Base-by-base conservation (phyloP, 2,797 vertebrate species). In the Chloroceryle inda region DNA sequence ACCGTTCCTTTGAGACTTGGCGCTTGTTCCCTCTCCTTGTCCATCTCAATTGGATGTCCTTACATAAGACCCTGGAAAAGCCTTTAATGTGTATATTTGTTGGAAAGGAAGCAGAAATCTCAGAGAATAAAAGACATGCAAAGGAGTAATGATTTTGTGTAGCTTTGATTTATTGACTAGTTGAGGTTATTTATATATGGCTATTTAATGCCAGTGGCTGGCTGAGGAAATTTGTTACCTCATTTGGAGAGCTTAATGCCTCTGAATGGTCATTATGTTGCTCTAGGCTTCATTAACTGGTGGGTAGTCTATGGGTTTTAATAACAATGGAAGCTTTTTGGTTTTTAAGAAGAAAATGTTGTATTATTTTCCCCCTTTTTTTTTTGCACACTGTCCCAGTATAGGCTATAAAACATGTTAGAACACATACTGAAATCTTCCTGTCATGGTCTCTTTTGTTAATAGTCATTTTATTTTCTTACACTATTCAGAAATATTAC, bases 161-260 rank as follows among this genome's bases (percentile, higher is more conserved):
- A 64, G 62, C 61, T 93, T 90, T 93, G 77, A 95, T 95, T 92
- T 92, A 95, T 92, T 63, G 85, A 73, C 49, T 55, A 53, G 73
- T 33, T 74, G 67, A 84, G 67, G 44, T 85, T 73, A 68, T 29
- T 40, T 67, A 33, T 29, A 23, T 37, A 79, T 64, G 27, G 75
- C 49, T 94, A 78, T 81, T 94, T 84, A 88, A 95, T 20, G 59
- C 26, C 67, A 68, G 58, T 88, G 85, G 40, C 61, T 92, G 68
- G 38, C 58, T 88, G 63, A 89, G 66, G 33, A 94, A 66, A 92
- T 91, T 42, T 84, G 73, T 71, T 86, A 56, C 47, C 52, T 73
- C 66, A 69, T 83, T 88, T 31, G 21, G 49, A 87, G 62, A 29
- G 37, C 37, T 79, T 84, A 86, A 63, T 73, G 69, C 47, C 55